phyloP scores from a whole-genome alignment of 2,113 vertebrate genomes.

The Lophotis ruficrista region DNA sequence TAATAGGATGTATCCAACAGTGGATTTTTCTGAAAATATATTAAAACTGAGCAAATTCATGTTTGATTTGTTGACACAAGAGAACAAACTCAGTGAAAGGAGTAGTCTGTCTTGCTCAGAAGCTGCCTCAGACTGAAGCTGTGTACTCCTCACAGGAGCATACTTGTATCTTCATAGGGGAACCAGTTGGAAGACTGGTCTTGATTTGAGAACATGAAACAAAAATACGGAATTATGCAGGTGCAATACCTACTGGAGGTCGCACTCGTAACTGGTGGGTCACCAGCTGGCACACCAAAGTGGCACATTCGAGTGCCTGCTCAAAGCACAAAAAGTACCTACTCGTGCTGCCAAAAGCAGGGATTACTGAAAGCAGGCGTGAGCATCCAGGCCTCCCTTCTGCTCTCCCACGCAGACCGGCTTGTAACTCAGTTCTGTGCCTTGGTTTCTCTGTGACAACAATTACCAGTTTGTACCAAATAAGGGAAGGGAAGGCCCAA shows the following conservation, averaged over 20 bases:
- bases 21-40: constrained; percentile 14
- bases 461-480: not conserved
- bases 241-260: not conserved
- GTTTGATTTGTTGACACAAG: constrained; percentile 3
- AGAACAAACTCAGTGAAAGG: not conserved
- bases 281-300: not conserved
- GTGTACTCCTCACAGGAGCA: not conserved
- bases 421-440: not conserved
- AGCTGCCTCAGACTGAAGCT: not conserved
- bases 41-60: constrained; percentile 14
- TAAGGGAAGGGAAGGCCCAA: not conserved
- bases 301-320: not conserved
- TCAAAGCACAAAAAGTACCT: not conserved
- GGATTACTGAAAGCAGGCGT: not conserved
- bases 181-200: not conserved
- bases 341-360: not conserved
- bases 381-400: not conserved
- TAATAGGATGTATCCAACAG: not conserved
- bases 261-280: not conserved
- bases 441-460: not conserved
- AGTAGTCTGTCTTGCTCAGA: not conserved
- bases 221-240: not conserved
- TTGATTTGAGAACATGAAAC: not conserved
- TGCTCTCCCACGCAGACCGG: not conserved
- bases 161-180: not conserved